Evolutionary conservation across 2,797 vertebrate species (phyloP), one percentile per base, ranked within the genome.

Genomic region (Microctenopoma stevenorrisi): DNA sequence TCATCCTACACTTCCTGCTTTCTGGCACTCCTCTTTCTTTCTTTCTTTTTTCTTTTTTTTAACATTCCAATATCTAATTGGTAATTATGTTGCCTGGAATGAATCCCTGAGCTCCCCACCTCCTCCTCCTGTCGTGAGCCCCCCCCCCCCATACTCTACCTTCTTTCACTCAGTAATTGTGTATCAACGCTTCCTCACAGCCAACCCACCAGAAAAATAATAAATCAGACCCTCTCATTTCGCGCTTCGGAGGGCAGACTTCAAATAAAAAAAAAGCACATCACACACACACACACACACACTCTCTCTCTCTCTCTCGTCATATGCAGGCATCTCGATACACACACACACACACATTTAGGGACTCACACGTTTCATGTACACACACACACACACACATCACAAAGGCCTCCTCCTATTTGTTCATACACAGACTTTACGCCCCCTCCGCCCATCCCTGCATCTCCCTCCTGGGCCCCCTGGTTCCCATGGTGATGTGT

Each of bases 191-290:
- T 93, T 94, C 93, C 90, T 93, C 92, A 93, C 91, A 90, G 91
- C 79, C 78, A 92, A 90, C 90, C 93, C 91, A 92, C 90, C 90
- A 93, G 92, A 94, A 94, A 94, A 94, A 95, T 94, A 94, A 94
- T 94, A 94, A 95, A 94, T 94, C 93, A 94, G 91, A 92, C 89
- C 91, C 92, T 94, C 93, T 94, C 93, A 95, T 94, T 95, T 95
- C 93, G 93, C 93, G 93, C 94, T 94, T 94, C 91, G 92, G 83
- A 94, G 93, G 92, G 89, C 94, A 94, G 94, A 93, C 93, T 94
- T 94, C 92, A 94, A 92, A 93, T 85, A 93, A 85, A 93, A 89
- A 89, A 92, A 91, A 86, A 66, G 86, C 73, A 81, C 83, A 85
- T 82, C 77, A 73, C 80, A 76, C 65, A 78, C 83, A 59, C 59